phyloP scores from a whole-genome alignment of 2,888 invertebrate genomes.

The Scaptodrosophila latifasciaeformis region DNA sequence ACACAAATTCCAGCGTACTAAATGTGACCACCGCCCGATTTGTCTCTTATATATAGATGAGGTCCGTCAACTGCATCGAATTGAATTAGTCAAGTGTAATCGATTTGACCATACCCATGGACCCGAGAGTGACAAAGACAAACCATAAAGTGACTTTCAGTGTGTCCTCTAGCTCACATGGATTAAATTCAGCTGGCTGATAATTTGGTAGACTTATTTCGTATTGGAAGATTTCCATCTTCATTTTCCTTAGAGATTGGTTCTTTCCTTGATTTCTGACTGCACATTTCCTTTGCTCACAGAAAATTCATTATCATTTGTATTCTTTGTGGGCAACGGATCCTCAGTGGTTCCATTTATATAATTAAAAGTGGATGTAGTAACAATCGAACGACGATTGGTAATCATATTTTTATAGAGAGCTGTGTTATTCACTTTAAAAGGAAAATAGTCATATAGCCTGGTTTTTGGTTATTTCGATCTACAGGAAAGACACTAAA shows the following conservation, averaged over 20 bases:
- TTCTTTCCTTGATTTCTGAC: conserved; percentile 16
- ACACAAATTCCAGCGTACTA: conserved; percentile 20
- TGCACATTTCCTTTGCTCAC: conserved; percentile 20
- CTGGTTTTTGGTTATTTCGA: conserved; percentile 31
- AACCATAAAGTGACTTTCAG: no score
- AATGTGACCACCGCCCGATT: conserved; percentile 35
- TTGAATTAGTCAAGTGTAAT: conserved; percentile 22
- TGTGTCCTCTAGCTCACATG: no score
- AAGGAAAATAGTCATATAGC: conserved; percentile 47
- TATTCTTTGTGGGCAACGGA: neutral
- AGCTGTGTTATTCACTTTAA: conserved; percentile 40
- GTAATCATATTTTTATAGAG: conserved; percentile 31
- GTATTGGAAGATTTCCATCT: neutral
- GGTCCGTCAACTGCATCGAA: conserved; percentile 38
- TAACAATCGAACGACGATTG: conserved; percentile 51
- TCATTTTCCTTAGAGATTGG: neutral
- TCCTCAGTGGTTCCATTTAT: no score
- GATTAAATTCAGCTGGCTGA: no score
- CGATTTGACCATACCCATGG: conserved; percentile 29
- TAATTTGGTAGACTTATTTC: no score
- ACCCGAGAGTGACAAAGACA: no score
- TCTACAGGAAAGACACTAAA: conserved; percentile 48
- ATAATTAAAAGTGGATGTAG: neutral
- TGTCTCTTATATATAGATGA: conserved; percentile 59
- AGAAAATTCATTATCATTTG: neutral